These are phyloP conservation scores for Nudaria mundana DNA, from an alignment of 2,888 invertebrate species.

Conservation along the genomic window DNA sequence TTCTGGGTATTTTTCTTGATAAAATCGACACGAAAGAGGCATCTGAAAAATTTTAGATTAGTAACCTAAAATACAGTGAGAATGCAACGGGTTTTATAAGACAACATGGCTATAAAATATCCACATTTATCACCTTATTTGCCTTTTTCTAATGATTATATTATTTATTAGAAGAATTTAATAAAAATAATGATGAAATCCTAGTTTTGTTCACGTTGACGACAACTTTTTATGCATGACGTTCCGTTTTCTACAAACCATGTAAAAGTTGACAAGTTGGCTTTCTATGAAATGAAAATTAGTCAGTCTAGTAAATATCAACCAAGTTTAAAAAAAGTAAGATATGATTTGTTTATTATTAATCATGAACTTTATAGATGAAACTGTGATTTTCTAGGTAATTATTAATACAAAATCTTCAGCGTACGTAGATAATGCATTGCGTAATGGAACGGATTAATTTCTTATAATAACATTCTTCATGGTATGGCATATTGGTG, in stretches of 20 bases:
- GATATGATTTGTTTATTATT: too few species aligned
- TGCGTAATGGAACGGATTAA: too few species aligned
- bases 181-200: slow-evolving; percentile 62
- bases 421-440: too few species aligned
- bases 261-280: background rate
- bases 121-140: slow-evolving; percentile 44
- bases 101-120: background rate
- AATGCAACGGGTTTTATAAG: background rate
- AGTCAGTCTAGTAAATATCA: background rate
- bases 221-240: too few species aligned
- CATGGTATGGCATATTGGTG: too few species aligned
- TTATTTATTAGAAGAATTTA: slow-evolving; percentile 34
- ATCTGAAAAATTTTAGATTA: slow-evolving; percentile 75
- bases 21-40: slow-evolving; percentile 97
- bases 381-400: too few species aligned
- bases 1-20: slow-evolving; percentile 98
- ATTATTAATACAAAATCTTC: too few species aligned
- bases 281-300: too few species aligned
- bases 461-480: too few species aligned
- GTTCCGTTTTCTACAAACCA: slow-evolving; percentile 7
- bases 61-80: slow-evolving; percentile 54
- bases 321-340: too few species aligned
- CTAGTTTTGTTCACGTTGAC: slow-evolving; percentile 70
- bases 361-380: too few species aligned
- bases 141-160: slow-evolving; percentile 33